Conservation (phyloP, 1,140 invertebrate species). For the Achatina immaculata region DNA sequence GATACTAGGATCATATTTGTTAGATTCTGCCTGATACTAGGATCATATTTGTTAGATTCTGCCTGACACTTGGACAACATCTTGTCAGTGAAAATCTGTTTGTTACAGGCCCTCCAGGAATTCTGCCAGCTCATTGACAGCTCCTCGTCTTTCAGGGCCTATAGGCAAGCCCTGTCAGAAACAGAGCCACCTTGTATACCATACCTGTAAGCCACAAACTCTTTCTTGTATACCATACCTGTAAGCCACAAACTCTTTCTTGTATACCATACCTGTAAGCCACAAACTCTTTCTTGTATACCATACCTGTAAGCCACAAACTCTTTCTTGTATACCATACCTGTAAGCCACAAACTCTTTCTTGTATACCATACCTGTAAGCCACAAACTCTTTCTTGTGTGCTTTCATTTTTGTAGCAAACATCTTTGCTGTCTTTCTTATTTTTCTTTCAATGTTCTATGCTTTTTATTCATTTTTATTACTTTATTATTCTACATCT, state of each 20-base stretch:
- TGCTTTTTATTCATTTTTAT: no score
- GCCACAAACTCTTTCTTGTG: background rate
- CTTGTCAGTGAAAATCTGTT: no score
- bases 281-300: background rate
- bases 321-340: conserved; percentile 3
- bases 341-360: background rate
- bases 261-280: conserved; percentile 98
- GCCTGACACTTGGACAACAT: no score
- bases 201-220: conserved; percentile 85
- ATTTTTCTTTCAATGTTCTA: no score
- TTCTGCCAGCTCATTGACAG: conserved; percentile 96
- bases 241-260: conserved; percentile 90
- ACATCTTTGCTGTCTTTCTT: no score
- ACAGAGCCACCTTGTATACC: conserved; percentile 97
- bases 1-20: no score
- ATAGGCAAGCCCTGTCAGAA: conserved; percentile 92
- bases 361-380: conserved; percentile 23
- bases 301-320: conserved; percentile 11
- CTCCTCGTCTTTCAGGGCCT: conserved; percentile 94
- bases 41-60: no score
- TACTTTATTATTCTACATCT: no score
- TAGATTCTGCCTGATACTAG: no score
- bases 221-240: conserved; percentile 69
- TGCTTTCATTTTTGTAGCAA: no score
- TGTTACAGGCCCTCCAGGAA: conserved; percentile 86